Conservation (phyloP, 2,113 vertebrate species). For the Callithrix jacchus region DNA sequence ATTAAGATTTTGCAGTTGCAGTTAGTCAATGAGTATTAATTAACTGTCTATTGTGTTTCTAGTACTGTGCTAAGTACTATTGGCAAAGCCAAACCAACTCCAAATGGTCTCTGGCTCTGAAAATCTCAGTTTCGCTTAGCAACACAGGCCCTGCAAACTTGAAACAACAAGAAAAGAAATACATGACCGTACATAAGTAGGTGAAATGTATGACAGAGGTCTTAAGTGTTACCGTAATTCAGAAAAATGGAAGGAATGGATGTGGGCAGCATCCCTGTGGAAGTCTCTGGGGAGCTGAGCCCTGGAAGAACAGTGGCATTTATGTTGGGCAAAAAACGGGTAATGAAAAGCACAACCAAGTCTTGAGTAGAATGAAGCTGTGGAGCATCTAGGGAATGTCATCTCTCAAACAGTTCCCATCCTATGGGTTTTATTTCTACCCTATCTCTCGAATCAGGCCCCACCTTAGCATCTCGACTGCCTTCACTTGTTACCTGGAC, state of each 20-base stretch:
- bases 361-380: not conserved
- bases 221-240: not conserved
- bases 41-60: constrained; percentile 1
- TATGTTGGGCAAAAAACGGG: not conserved
- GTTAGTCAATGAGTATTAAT: not conserved
- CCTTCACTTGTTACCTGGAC: not conserved
- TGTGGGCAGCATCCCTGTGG: not conserved
- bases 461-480: not conserved
- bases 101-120: not conserved
- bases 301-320: not conserved
- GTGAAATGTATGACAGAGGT: not conserved
- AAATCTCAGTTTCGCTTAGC: not conserved
- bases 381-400: not conserved
- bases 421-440: not conserved
- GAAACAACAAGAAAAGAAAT: not conserved
- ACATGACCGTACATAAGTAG: not conserved
- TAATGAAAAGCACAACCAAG: not conserved
- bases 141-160: not conserved
- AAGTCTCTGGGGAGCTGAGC: not conserved
- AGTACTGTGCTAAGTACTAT: not conserved
- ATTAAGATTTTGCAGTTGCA: not conserved
- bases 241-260: not conserved
- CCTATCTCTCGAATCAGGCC: not conserved
- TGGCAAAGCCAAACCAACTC: not conserved
- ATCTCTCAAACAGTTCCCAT: not conserved